A percentile compares a stretch with the other conserved stretches of the same genome.
These are phyloP conservation scores for Ia io DNA, from an alignment of 2,113 vertebrate species.

Conservation along the genomic window DNA sequence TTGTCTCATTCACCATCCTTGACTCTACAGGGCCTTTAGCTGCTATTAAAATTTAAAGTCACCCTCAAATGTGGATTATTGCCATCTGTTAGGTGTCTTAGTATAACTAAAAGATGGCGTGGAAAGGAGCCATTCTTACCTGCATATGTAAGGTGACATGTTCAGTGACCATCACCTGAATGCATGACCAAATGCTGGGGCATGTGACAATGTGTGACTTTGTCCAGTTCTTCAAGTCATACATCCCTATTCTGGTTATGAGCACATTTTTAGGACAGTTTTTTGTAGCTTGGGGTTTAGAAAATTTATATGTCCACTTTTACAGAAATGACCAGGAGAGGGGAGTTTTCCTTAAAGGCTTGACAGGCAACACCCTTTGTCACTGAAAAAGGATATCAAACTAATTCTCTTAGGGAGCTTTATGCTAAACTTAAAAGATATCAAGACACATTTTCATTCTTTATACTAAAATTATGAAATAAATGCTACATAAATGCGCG, in stretches of 20 bases:
- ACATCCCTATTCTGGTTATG: not conserved
- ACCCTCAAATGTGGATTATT: not conserved
- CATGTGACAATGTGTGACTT: not conserved
- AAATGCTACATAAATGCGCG: not conserved
- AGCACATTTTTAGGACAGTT: not conserved
- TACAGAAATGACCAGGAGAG: not conserved
- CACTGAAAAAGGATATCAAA: not conserved
- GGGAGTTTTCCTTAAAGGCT: not conserved
- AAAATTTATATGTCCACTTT: not conserved
- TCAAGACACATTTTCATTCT: not conserved
- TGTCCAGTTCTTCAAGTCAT: not conserved
- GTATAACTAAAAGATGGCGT: not conserved
- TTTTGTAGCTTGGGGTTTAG: not conserved
- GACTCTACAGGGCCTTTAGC: not conserved
- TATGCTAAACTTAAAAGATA: slow-evolving; percentile 3
- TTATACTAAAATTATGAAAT: slow-evolving; percentile 14
- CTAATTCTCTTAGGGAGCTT: not conserved
- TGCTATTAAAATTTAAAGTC: not conserved
- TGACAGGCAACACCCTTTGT: not conserved
- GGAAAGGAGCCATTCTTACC: not conserved
- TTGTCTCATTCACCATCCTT: not conserved
- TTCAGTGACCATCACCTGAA: not conserved
- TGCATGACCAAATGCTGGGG: not conserved
- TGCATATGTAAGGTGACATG: not conserved
- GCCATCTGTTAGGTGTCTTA: not conserved